phyloP scores from a whole-genome alignment of 2,888 invertebrate species.

The Lamproptera curius region DNA sequence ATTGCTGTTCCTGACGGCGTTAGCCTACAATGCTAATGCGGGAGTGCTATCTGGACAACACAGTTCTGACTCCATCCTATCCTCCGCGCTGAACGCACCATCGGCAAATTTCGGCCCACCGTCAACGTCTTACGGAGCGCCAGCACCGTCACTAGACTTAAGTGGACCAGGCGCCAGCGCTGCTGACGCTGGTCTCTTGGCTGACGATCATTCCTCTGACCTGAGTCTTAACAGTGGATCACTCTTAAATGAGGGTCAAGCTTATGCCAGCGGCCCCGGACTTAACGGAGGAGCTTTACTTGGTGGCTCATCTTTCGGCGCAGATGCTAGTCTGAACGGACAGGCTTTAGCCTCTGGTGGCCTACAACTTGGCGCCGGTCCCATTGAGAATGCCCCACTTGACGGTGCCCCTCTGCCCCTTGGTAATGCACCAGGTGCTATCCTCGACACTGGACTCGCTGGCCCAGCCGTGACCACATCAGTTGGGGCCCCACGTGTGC shows the following conservation, averaged over 20 bases:
- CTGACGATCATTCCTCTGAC: conserved; percentile 22
- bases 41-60: conserved; percentile 47
- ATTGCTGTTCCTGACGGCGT: conserved; percentile 52
- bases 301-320: conserved; percentile 23
- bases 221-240: conserved; percentile 22
- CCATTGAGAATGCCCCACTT: conserved; percentile 12
- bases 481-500: conserved; percentile 45
- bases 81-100: conserved; percentile 54
- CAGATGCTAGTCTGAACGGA: conserved; percentile 19
- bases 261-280: conserved; percentile 20
- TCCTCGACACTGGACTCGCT: conserved; percentile 12
- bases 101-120: conserved; percentile 62
- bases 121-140: conserved; percentile 50
- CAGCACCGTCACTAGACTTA: conserved; percentile 26
- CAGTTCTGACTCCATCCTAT: conserved; percentile 51
- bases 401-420: conserved; percentile 6
- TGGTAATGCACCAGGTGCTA: conserved; percentile 14
- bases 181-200: conserved; percentile 18
- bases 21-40: conserved; percentile 54
- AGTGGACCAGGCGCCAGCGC: conserved; percentile 22
- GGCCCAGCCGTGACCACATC: conserved; percentile 24
- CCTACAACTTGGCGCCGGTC: conserved; percentile 8
- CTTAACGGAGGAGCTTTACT: conserved; percentile 15
- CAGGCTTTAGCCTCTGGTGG: conserved; percentile 13
- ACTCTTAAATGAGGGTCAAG: conserved; percentile 26